Conservation (phyloP, 2,113 vertebrate species). For the Motacilla tschutschensis region DNA sequence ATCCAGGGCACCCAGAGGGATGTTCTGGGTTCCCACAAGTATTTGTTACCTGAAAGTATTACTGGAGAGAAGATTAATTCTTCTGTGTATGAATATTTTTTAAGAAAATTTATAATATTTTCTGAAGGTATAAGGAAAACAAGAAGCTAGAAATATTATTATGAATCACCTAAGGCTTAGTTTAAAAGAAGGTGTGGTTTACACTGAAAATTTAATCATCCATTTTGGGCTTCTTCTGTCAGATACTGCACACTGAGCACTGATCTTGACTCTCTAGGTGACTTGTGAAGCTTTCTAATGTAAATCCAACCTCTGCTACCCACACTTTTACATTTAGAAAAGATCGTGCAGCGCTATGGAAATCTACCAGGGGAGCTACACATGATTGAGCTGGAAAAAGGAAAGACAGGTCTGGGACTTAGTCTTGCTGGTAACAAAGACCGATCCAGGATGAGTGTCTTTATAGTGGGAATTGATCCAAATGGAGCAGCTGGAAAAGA, state of each 20-base stretch:
- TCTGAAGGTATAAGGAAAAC: not conserved
- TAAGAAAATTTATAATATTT: not conserved
- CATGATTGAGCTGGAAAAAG: constrained; percentile 94
- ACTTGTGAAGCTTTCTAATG: not conserved
- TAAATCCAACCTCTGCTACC: not conserved
- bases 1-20: no score
- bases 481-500: constrained; percentile 91
- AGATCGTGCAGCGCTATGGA: constrained; percentile 85
- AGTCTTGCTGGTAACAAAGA: constrained; percentile 97
- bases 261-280: not conserved
- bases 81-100: not conserved
- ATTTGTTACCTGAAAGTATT: not conserved
- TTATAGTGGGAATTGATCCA: constrained; percentile 94
- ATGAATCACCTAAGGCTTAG: not conserved
- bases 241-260: not conserved
- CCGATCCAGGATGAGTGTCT: constrained; percentile 94
- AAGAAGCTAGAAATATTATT: not conserved
- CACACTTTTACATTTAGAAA: constrained; percentile 72
- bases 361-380: constrained; percentile 84
- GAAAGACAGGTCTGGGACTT: constrained; percentile 89
- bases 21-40: no score
- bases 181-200: not conserved
- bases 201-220: not conserved
- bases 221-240: not conserved
- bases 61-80: not conserved